These are phyloP conservation scores for Heliconius nattereri DNA, from an alignment of 1,140 invertebrate species.

Conservation along the genomic window DNA sequence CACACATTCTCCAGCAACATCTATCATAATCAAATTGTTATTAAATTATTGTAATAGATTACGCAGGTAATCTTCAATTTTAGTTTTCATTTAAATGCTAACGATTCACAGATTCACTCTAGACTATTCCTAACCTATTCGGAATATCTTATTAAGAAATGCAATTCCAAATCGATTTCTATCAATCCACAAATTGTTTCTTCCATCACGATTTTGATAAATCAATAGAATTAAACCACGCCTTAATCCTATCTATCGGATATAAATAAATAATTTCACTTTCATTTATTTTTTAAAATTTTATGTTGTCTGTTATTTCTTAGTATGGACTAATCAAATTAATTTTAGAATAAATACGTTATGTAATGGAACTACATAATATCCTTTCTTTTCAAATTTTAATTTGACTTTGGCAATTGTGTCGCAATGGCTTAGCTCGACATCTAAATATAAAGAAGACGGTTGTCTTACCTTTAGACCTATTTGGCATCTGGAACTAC, in stretches of 20 bases:
- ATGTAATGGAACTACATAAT: constrained; percentile 1
- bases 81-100: constrained; percentile 13
- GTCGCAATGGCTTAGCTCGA: no score
- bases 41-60: constrained; percentile 3
- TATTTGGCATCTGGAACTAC: no score
- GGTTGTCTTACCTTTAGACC: background rate
- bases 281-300: background rate
- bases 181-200: constrained; percentile 32
- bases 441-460: background rate
- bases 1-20: background rate
- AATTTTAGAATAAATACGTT: background rate
- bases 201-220: constrained; percentile 38
- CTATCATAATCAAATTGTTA: background rate
- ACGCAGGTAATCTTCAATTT: constrained; percentile 6
- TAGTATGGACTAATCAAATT: constrained; percentile 6
- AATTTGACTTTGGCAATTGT: no score
- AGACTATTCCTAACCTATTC: background rate
- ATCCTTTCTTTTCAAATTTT: background rate
- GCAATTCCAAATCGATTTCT: constrained; percentile 30
- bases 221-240: constrained; percentile 26
- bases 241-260: constrained; percentile 16
- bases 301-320: background rate
- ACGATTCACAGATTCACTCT: background rate
- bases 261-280: constrained; percentile 25
- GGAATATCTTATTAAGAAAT: constrained; percentile 27